Base-by-base conservation (phyloP, 1,140 invertebrate species). In the Homalodisca vitripennis region DNA sequence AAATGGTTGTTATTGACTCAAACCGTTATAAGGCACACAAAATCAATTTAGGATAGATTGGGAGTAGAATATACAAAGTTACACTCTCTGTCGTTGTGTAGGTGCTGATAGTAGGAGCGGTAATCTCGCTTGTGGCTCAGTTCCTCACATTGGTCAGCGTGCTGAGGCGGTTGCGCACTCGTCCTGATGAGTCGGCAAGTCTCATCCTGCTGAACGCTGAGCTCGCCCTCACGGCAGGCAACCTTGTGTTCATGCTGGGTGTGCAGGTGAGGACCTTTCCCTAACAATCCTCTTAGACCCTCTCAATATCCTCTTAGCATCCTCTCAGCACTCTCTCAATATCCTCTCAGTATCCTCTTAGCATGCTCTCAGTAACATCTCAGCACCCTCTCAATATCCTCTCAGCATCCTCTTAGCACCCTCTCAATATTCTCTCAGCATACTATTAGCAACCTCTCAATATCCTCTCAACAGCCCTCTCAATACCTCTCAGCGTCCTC, bases 231-330 rank as follows among this genome's bases (percentile, higher is more conserved):
- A 71, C 73, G 10, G 41, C 73, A 14, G 70, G 63, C 62, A 76
- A 75, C 64, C 73, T 83, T 13, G 69, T 81, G 17, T 84, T 83
- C 72, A 81, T 84, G 75, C 71, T 83, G n/a, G 81, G 80, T 41
- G 78, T 81, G 71, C 81, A 82, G 75, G 82, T 83, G 73, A 79
- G 34, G n/a, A n/a, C n/a, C n/a, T n/a, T n/a, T n/a, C n/a, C n/a
- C n/a, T n/a, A n/a, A n/a, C n/a, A n/a, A n/a, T n/a, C n/a, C n/a
- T n/a, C n/a, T n/a, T n/a, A n/a, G n/a, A n/a, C n/a, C n/a, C n/a
- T n/a, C n/a, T n/a, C n/a, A n/a, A n/a, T n/a, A n/a, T n/a, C n/a
- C n/a, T n/a, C n/a, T n/a, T n/a, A n/a, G n/a, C n/a, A n/a, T n/a
- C n/a, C n/a, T n/a, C n/a, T n/a, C n/a, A n/a, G n/a, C n/a, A n/a